Conservation (phyloP, 1,140 invertebrate genomes). For the Himalopsyche phryganea region DNA sequence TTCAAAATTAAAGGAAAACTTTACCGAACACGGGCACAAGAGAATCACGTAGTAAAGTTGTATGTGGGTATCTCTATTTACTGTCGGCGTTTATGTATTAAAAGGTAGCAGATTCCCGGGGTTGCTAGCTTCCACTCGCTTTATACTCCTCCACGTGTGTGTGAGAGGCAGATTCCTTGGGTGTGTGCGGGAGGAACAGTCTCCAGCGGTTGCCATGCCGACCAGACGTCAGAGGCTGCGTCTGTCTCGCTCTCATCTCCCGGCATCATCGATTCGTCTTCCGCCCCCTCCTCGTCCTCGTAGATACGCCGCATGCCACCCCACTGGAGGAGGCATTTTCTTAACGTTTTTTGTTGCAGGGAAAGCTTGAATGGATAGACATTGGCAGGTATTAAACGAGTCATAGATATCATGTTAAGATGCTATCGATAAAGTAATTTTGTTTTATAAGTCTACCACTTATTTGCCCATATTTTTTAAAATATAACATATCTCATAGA, state of each 20-base stretch:
- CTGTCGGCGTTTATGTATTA: conserved; percentile 4
- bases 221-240: conserved; percentile 32
- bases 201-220: conserved; percentile 29
- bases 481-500: no score
- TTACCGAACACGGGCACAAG: not conserved
- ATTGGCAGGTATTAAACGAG: no score
- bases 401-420: no score
- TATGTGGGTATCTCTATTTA: not conserved
- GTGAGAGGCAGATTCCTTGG: not conserved
- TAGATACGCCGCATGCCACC: conserved; percentile 2
- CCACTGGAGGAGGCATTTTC: not conserved
- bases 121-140: not conserved
- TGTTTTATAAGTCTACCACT: no score
- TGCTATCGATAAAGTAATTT: no score
- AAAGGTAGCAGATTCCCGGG: conserved; percentile 20
- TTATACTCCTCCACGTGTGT: not conserved
- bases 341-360: no score
- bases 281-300: conserved; percentile 20
- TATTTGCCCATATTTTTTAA: no score
- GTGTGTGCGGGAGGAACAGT: conserved; percentile 22
- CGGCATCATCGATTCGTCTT: conserved; percentile 36
- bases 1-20: not conserved
- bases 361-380: no score
- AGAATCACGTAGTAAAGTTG: not conserved
- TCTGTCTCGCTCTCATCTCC: conserved; percentile 34